Base-by-base conservation (phyloP, 1,140 invertebrate genomes). In the Berghia stephanieae region DNA sequence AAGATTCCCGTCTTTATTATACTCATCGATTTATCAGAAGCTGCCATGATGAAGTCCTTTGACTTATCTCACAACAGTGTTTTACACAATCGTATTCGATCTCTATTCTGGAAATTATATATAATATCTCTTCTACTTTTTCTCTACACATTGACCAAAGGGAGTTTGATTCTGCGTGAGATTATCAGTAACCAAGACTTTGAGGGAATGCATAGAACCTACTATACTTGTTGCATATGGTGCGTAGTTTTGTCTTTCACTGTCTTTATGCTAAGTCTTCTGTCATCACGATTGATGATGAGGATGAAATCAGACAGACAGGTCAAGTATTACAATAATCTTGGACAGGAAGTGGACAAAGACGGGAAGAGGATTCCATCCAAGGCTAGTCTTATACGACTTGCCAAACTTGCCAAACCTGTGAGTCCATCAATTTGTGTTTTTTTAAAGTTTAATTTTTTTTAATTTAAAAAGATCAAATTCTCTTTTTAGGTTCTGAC, bases 351-450 rank as follows among this genome's bases (percentile, higher is more conserved):
- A 68, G 75, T 89, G 3, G 84, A 87, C 63, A 75, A 83, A 72
- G 83, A 88, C 27, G 87, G 87, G 18, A 84, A 86, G 46, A 79
- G 81, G 3, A 72, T 87, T 1, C 80, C 80, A 27, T 83, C 83
- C 67, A 80, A 78, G 31, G 84, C 81, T 4, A 81, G 75, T 55
- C 43, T 89, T 3, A 76, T 76, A 34, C 79, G 86, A 77, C 60
- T 89, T 31, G 21, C 84, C 27, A 52, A 63, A 40, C 80, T 88
- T 43, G 86, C 86, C n/a, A 88, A 85, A 81, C 84, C 84, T 42
- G 87, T 89, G 77, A 81, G 84, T 77, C 40, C 24, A 38, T 5
- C 0, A 18, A 38, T 5, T 16, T 55, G 10, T 44, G 4, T 38
- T 24, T 40, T 27, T 46, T 6, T 24, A 21, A 18, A n/a, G n/a